Evolutionary conservation across 2,797 vertebrate genomes (phyloP).

Genomic region (Dipus sagitta): DNA sequence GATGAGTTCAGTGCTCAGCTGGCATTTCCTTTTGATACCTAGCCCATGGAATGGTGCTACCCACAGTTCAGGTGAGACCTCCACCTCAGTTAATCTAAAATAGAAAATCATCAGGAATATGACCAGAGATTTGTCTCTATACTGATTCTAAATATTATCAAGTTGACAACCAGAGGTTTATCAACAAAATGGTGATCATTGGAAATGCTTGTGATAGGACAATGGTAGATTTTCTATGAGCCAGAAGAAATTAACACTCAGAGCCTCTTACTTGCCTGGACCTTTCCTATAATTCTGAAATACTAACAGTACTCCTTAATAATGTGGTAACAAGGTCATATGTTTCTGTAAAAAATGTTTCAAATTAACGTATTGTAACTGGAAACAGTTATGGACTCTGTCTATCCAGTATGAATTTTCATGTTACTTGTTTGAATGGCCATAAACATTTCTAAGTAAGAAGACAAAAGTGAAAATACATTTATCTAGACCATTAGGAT

Average conservation of each 20-base stretch:
- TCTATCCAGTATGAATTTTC: not conserved
- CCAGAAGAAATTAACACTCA: not conserved
- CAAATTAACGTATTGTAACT: not conserved
- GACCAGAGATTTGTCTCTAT: too few species aligned
- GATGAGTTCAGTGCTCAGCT: too few species aligned
- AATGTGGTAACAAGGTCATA: too few species aligned
- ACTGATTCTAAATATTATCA: too few species aligned
- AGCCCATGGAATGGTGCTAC: too few species aligned
- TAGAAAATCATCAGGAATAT: too few species aligned
- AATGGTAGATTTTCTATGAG: not conserved
- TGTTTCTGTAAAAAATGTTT: not conserved
- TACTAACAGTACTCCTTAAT: not conserved
- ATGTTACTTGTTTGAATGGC: not conserved
- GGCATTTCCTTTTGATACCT: too few species aligned
- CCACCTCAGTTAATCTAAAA: too few species aligned
- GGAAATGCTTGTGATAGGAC: not conserved
- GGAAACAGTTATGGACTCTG: not conserved
- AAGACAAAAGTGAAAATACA: slow-evolving; percentile 16
- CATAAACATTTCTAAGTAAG: not conserved
- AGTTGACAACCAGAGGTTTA: too few species aligned
- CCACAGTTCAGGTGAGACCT: too few species aligned
- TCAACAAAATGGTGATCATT: not conserved
- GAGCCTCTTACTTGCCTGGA: not conserved
- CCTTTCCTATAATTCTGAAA: not conserved
- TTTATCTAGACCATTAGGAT: not conserved